Base-by-base conservation (phyloP, 2,113 vertebrate genomes). In the Pelecanus crispus region DNA sequence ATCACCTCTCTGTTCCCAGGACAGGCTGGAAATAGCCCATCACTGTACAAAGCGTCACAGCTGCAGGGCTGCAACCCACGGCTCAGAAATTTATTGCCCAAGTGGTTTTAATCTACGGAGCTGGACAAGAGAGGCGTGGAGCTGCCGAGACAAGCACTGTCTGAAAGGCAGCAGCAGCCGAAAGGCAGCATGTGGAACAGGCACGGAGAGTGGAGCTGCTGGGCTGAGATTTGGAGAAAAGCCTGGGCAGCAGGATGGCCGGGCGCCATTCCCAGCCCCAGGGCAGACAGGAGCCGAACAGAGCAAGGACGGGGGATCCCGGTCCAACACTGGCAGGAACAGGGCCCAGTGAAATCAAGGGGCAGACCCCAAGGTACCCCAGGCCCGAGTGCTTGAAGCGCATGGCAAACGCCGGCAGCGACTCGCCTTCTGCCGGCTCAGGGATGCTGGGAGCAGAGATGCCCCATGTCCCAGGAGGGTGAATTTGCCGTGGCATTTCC, bases 1-100 rank as follows among this genome's bases (percentile, higher is more conserved):
- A 94, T 96, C 96, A 91, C 83, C 68, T 31, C 89, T 12, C 86
- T 80, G 77, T 94, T 68, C 95, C 74, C 16, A 2, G 87, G 84
- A 77, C 91, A 71, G 55, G 97, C 97, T 97, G 95, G 94, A 98
- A 97, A 97, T 98, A 98, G 97, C 97, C 96, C 92, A 8, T 52
- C 59, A 22, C 86, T 82, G 82, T 58, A 36, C 13, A 1, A 18
- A 77, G 91, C 7, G 0, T 42, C 88, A 71, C 95, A 96, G 91
- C 92, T 88, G 95, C 20, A 1, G 55, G 52, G 73, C 80, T 90
- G 81, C 91, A 61, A 86, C 84, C 82, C 86, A 77, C 7, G 14
- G 17, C 88, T 59, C 5, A 0, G 31, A 44, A 50, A 91, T 70
- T 52, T 38, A 70, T 58, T 88, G 66, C 84, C 22, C 0, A 4